phyloP scores from a whole-genome alignment of 2,888 invertebrate genomes.

The Leptogaster cylindrica region DNA sequence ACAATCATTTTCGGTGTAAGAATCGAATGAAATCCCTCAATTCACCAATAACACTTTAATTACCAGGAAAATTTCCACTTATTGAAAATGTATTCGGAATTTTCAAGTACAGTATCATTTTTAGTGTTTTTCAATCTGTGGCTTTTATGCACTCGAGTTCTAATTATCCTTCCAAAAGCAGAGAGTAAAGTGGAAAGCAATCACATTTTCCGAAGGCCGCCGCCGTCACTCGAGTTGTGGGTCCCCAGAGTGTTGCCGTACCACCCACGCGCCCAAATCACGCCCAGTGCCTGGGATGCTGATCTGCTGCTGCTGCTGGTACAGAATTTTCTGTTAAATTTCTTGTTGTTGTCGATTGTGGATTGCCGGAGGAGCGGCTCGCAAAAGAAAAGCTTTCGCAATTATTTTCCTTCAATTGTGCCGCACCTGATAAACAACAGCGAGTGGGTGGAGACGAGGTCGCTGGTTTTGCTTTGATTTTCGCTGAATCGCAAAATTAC shows the following conservation, averaged over 20 bases:
- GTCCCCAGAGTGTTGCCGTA: not conserved
- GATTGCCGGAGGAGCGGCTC: not conserved
- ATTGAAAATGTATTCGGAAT: slow-evolving; percentile 26
- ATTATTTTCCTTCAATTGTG: slow-evolving; percentile 38
- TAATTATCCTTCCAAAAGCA: slow-evolving; percentile 30
- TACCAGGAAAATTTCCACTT: slow-evolving; percentile 3
- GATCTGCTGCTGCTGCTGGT: not conserved
- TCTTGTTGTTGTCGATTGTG: not conserved
- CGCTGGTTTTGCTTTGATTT: slow-evolving; percentile 23
- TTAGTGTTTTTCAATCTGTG: not conserved
- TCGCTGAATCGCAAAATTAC: not conserved
- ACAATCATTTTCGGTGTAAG: too few relatives aligned
- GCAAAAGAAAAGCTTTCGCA: slow-evolving; percentile 13
- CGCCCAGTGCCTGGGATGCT: not conserved
- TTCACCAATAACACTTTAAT: too few relatives aligned
- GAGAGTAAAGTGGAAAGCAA: slow-evolving; percentile 30
- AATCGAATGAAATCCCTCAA: too few relatives aligned
- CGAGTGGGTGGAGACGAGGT: not conserved
- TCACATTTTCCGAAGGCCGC: slow-evolving; percentile 8
- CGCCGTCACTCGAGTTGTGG: not conserved
- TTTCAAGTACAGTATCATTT: slow-evolving; percentile 15
- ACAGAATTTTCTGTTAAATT: not conserved
- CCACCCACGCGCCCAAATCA: not conserved
- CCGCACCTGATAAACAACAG: slow-evolving; percentile 7
- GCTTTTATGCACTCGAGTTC: slow-evolving; percentile 27